These are phyloP conservation scores for Gopherus flavomarginatus DNA, from an alignment of 2,113 vertebrate genomes.

Conservation along the genomic window DNA sequence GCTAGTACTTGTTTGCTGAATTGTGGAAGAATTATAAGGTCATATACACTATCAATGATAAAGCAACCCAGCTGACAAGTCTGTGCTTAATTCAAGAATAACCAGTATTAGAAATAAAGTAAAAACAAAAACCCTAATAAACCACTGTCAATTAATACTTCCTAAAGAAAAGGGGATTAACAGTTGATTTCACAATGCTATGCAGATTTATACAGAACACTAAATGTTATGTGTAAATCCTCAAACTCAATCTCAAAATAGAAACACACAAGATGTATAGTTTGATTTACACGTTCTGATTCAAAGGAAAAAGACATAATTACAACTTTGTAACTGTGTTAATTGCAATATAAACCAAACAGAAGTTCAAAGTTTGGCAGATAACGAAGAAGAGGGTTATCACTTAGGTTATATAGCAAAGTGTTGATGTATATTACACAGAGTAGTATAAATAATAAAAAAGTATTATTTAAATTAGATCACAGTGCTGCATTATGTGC, in stretches of 20 bases:
- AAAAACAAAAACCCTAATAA: slow-evolving; percentile 43
- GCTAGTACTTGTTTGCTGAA: slow-evolving; percentile 82
- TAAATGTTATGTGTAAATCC: slow-evolving; percentile 78
- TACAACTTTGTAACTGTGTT: slow-evolving; percentile 80
- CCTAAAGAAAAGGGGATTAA: slow-evolving; percentile 66
- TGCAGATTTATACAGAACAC: slow-evolving; percentile 80
- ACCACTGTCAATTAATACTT: slow-evolving; percentile 61
- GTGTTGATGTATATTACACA: slow-evolving; percentile 86
- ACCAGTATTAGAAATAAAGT: slow-evolving; percentile 72
- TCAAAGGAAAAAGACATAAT: slow-evolving; percentile 78
- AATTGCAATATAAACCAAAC: slow-evolving; percentile 82
- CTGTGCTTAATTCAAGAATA: slow-evolving; percentile 82
- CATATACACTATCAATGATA: slow-evolving; percentile 71
- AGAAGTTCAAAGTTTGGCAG: slow-evolving; percentile 77
- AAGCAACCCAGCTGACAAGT: slow-evolving; percentile 78
- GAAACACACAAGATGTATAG: slow-evolving; percentile 77
- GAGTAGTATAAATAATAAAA: slow-evolving; percentile 89
- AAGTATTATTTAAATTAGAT: slow-evolving; percentile 90
- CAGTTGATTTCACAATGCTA: slow-evolving; percentile 74
- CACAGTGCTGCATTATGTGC: slow-evolving; percentile 87
- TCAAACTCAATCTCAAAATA: slow-evolving; percentile 75
- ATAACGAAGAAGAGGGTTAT: slow-evolving; percentile 82
- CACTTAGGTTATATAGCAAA: slow-evolving; percentile 85
- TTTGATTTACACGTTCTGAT: slow-evolving; percentile 80
- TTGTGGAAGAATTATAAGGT: slow-evolving; percentile 77